These are phyloP conservation scores for Dryoscopus gambensis DNA, from an alignment of 2,113 vertebrate species.

Conservation along the genomic window DNA sequence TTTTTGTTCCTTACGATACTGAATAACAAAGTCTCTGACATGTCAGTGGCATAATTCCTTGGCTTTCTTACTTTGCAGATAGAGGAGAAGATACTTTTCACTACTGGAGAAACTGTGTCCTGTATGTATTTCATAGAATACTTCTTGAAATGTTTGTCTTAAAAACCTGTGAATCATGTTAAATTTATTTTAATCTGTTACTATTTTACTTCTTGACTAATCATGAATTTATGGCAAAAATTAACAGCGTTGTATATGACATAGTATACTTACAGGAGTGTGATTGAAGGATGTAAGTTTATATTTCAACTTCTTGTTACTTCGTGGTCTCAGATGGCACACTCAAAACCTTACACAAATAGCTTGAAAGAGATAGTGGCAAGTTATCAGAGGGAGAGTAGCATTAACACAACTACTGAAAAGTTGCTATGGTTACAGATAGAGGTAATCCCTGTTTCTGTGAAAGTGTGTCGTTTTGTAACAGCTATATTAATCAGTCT, in stretches of 20 bases:
- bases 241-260: not conserved
- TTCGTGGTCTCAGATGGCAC: not conserved
- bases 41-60: not conserved
- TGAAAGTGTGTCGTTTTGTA: conserved; percentile 36
- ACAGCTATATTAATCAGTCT: conserved; percentile 42
- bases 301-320: not conserved
- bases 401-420: conserved; percentile 37
- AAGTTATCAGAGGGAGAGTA: conserved; percentile 34
- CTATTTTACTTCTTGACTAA: not conserved
- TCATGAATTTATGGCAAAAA: conserved; percentile 1
- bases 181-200: not conserved
- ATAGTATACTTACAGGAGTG: not conserved
- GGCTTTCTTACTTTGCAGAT: not conserved
- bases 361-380: conserved; percentile 20
- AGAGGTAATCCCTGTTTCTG: conserved; percentile 48
- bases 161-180: not conserved
- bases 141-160: not conserved
- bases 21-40: not conserved
- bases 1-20: not conserved
- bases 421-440: conserved; percentile 63
- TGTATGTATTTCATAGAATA: not conserved
- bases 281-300: not conserved
- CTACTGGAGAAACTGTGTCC: not conserved
- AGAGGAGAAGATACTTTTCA: not conserved
- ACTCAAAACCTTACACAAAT: conserved; percentile 2